phyloP scores from a whole-genome alignment of 2,888 invertebrate genomes.

The Patella depressa region DNA sequence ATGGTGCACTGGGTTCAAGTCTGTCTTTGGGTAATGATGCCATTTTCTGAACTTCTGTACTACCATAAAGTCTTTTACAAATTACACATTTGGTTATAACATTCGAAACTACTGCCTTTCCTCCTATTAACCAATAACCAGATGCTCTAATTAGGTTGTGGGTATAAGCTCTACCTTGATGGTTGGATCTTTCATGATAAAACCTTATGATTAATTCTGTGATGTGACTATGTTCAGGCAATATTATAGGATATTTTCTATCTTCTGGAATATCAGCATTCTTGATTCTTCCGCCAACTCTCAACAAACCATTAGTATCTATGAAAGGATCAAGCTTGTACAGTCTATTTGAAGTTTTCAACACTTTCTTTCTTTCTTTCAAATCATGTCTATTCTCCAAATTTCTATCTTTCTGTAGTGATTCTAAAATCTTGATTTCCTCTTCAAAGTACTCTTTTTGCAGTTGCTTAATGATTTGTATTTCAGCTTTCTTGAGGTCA shows the following conservation, averaged over 20 bases:
- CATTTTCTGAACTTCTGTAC: slow-evolving; percentile 27
- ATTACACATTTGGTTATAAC: neutral
- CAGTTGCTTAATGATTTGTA: neutral
- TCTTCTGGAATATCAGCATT: neutral
- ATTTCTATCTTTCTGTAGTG: neutral
- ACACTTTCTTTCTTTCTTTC: neutral
- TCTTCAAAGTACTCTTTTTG: neutral
- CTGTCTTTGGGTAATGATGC: slow-evolving; percentile 24
- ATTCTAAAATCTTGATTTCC: neutral
- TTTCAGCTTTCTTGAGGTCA: neutral
- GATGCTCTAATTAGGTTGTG: neutral
- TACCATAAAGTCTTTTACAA: slow-evolving; percentile 6
- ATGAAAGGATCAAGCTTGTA: slow-evolving; percentile 11
- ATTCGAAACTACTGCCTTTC: neutral
- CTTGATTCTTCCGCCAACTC: slow-evolving; percentile 14
- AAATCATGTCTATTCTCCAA: neutral
- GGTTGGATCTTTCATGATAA: slow-evolving; percentile 11
- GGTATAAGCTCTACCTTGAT: neutral
- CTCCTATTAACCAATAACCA: neutral
- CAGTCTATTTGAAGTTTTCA: too few relatives aligned
- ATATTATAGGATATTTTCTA: slow-evolving; percentile 14
- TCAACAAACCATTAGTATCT: neutral
- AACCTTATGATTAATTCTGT: too few relatives aligned
- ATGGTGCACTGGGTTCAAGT: slow-evolving; percentile 18
- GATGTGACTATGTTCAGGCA: slow-evolving; percentile 16